Evolutionary conservation across 2,888 invertebrate genomes (phyloP), one percentile per base, ranked within the genome.

Genomic region (Eurois occulta): DNA sequence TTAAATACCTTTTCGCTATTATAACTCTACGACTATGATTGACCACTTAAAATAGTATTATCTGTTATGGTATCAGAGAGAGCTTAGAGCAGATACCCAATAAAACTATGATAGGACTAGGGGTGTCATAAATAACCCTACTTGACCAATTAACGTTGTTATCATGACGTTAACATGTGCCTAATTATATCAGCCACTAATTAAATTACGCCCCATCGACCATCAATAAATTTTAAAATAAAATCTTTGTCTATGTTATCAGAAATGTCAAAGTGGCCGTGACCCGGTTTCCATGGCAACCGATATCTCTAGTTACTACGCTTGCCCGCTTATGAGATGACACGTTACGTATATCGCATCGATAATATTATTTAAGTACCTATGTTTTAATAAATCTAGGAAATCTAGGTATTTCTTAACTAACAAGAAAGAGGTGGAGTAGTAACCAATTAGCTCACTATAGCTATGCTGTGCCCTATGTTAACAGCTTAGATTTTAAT

Each of bases 241-340:
- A 84, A 67, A 79, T 79, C 58, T 62, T 35, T 43, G 38, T 52
- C 24, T 71, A 46, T 46, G 60, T 67, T 80, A 70, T 86, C 82
- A 78, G 62, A 88, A 87, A 90, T 86, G 86, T 81, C 90, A 76
- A 32, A 35, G 78, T 72, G 83, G 65, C 91, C 90, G 85, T 89
- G 90, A 91, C 87, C 90, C 85, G 48, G 90, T 92, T 82, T 71
- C 87, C 84, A 90, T 91, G 87, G 86, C 86, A 79, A 91, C 91
- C 55, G 60, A 71, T 35, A 71, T 82, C 68, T 78, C 80, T 71
- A 48, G 66, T 74, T 67, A 64, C 77, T 60, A 65, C 72, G 71
- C 83, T 75, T 68, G 72, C 52, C 43, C 28, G 70, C 72, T 68
- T 75, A 76, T 62, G 60, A 60, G 77, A 66, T 67, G 74, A 69